Evolutionary conservation across 2,888 invertebrate genomes (phyloP).

Genomic region (Andrena chrysosceles): DNA sequence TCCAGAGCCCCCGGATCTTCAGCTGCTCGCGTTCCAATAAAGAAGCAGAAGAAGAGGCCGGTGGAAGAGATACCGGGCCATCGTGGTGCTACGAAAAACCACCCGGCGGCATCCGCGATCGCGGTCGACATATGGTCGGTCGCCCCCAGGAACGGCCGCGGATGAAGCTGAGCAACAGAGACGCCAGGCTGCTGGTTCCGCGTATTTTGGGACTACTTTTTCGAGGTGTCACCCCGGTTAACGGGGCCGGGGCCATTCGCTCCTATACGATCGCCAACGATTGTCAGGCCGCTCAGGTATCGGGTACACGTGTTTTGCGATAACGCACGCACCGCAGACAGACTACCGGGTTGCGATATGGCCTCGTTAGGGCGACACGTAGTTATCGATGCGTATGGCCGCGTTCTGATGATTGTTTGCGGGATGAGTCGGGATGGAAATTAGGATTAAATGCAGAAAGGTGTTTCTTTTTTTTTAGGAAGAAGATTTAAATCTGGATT

Average conservation of each 20-base stretch:
- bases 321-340: constrained; percentile 51
- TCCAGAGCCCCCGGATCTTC: constrained; percentile 3
- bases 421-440: background rate
- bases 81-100: constrained; percentile 64
- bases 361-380: constrained; percentile 62
- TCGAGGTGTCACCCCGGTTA: constrained; percentile 72
- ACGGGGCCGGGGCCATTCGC: constrained; percentile 64
- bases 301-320: constrained; percentile 78
- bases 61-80: constrained; percentile 62
- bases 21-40: constrained; percentile 31
- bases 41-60: constrained; percentile 36
- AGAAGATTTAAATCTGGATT: too few relatives aligned
- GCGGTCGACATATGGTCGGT: constrained; percentile 76
- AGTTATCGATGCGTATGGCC: background rate
- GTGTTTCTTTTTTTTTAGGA: background rate
- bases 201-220: constrained; percentile 82
- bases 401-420: background rate
- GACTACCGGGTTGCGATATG: constrained; percentile 55
- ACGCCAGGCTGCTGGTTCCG: constrained; percentile 68
- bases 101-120: constrained; percentile 64
- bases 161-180: constrained; percentile 33
- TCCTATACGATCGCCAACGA: constrained; percentile 67
- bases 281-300: constrained; percentile 79
- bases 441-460: background rate
- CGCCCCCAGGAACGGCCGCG: constrained; percentile 59